These are phyloP conservation scores for Thamnaconus septentrionalis DNA, from an alignment of 2,113 vertebrate genomes.

Conservation along the genomic window DNA sequence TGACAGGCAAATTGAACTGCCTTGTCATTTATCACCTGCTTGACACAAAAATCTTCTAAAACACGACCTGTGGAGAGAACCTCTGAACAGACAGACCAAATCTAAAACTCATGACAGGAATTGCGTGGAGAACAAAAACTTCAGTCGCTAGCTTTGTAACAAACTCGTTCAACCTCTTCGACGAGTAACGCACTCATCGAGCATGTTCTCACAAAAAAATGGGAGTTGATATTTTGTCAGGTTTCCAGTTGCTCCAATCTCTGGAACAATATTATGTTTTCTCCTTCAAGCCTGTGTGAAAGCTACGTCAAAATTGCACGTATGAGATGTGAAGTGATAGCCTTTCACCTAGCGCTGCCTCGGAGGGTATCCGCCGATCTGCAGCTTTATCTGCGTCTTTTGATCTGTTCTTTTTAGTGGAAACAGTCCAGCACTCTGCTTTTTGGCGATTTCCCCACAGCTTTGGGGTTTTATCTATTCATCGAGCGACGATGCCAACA, in stretches of 20 bases:
- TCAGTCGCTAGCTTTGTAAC: conserved; percentile 18
- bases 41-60: conserved; percentile 9
- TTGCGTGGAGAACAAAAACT: conserved; percentile 35
- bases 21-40: too few relatives aligned
- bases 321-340: conserved; percentile 19
- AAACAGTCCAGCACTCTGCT: too few relatives aligned
- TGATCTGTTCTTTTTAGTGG: not conserved
- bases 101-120: conserved; percentile 41
- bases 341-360: conserved; percentile 1
- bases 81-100: conserved; percentile 33
- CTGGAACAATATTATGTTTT: conserved; percentile 50
- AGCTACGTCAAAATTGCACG: conserved; percentile 1
- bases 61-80: conserved; percentile 20
- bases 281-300: conserved; percentile 6
- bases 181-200: conserved; percentile 6
- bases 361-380: not conserved
- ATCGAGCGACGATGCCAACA: too few relatives aligned
- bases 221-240: conserved; percentile 16
- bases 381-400: not conserved
- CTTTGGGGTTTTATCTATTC: too few relatives aligned
- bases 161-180: conserved; percentile 16
- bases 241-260: conserved; percentile 30
- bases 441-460: too few relatives aligned
- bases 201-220: conserved; percentile 35
- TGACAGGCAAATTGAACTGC: not conserved